A percentile compares a stretch with the other conserved stretches of the same genome.
These are phyloP conservation scores for Lottia scabra DNA, from an alignment of 2,888 invertebrate genomes.

Conservation along the genomic window DNA sequence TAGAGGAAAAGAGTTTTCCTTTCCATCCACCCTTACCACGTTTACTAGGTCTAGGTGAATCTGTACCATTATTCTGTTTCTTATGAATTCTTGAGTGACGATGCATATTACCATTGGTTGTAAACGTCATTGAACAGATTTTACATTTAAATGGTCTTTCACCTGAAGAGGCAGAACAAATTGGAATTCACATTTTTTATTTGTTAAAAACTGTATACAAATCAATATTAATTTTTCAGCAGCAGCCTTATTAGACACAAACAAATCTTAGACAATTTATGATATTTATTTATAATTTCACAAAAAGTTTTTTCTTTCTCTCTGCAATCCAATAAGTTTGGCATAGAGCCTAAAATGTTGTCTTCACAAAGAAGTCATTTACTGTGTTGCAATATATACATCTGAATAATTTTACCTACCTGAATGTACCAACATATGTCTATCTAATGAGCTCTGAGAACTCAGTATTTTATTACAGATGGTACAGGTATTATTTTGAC, in stretches of 20 bases:
- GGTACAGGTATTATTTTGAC: slow-evolving; percentile 73
- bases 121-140: slow-evolving; percentile 83
- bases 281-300: too few species aligned
- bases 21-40: neutral
- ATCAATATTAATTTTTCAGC: too few species aligned
- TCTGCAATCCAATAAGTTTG: too few species aligned
- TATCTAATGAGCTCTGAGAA: slow-evolving; percentile 82
- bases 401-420: slow-evolving; percentile 45
- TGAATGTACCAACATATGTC: slow-evolving; percentile 84
- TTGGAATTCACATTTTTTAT: too few species aligned
- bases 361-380: too few species aligned
- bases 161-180: slow-evolving; percentile 68
- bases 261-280: too few species aligned
- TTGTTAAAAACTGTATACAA: too few species aligned
- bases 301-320: too few species aligned
- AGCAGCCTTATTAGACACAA: too few species aligned
- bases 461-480: slow-evolving; percentile 80
- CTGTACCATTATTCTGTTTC: slow-evolving; percentile 44
- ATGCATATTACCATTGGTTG: slow-evolving; percentile 89
- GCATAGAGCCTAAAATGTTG: too few species aligned
- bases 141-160: slow-evolving; percentile 85
- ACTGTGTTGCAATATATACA: too few species aligned
- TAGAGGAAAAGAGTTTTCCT: neutral
- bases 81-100: slow-evolving; percentile 83
- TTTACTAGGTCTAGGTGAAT: neutral